Conservation (phyloP, 2,888 invertebrate species). For the Aradus depressus region DNA sequence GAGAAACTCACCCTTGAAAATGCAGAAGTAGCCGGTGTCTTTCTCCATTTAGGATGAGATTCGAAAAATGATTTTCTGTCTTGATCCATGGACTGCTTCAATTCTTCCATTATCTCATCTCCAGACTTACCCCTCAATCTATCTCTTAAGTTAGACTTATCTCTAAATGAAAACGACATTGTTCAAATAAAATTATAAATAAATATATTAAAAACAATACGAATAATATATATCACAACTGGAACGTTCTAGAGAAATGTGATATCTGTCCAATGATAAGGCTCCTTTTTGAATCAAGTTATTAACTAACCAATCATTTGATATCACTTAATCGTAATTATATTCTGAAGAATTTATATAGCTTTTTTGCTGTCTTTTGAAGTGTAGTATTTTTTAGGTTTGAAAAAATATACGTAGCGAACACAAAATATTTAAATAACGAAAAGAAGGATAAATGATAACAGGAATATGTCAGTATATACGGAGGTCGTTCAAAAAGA, state of each 20-base stretch:
- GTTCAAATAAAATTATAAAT: background rate
- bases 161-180: slow-evolving; percentile 33
- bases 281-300: slow-evolving; percentile 15
- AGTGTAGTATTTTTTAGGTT: no score
- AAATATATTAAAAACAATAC: background rate
- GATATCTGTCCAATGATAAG: slow-evolving; percentile 17
- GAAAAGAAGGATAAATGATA: no score
- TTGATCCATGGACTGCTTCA: slow-evolving; percentile 33
- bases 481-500: background rate
- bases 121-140: slow-evolving; percentile 33
- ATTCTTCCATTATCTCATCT: slow-evolving; percentile 34
- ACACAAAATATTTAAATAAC: no score
- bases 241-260: slow-evolving; percentile 12
- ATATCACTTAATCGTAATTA: background rate
- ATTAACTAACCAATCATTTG: slow-evolving; percentile 11
- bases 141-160: slow-evolving; percentile 33
- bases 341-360: background rate
- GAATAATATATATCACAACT: background rate
- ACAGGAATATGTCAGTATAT: background rate
- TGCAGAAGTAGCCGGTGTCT: slow-evolving; percentile 24
- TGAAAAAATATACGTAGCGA: no score
- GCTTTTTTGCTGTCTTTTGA: no score
- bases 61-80: slow-evolving; percentile 33
- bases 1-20: slow-evolving; percentile 33
- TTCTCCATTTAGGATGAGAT: slow-evolving; percentile 28